Percentiles rank a stretch among this genome's conserved stretches.
These are phyloP conservation scores for honey bee (Apis mellifera) DNA, from an alignment of 1,140 invertebrate species.

Conservation along the genomic window Amel_HAv3.1 CM009932.2:10715001-10715500, in stretches of 20 bases:
- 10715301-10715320: background rate
- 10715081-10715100: constrained; percentile 23
- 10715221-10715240: constrained; percentile 35
- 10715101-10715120: background rate
- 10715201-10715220: constrained; percentile 18
- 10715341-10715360: constrained; percentile 50
- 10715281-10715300: constrained; percentile 49
- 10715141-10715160: constrained; percentile 19
- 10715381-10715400: constrained; percentile 37
- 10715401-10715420: constrained; percentile 8
- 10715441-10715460: background rate
- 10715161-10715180: background rate
- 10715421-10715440: background rate
- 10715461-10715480: background rate
- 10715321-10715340: constrained; percentile 26
- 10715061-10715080: background rate
- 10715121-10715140: background rate
- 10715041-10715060: too few relatives aligned
- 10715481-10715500: constrained; percentile 1
- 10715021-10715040: too few relatives aligned
- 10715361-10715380: constrained; percentile 57
- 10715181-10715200: constrained; percentile 50
- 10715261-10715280: constrained; percentile 27
- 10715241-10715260: constrained; percentile 17
- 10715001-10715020: too few relatives aligned